Evolutionary conservation across 2,113 vertebrate species (phyloP).

Genomic region (Callaeas wilsoni): DNA sequence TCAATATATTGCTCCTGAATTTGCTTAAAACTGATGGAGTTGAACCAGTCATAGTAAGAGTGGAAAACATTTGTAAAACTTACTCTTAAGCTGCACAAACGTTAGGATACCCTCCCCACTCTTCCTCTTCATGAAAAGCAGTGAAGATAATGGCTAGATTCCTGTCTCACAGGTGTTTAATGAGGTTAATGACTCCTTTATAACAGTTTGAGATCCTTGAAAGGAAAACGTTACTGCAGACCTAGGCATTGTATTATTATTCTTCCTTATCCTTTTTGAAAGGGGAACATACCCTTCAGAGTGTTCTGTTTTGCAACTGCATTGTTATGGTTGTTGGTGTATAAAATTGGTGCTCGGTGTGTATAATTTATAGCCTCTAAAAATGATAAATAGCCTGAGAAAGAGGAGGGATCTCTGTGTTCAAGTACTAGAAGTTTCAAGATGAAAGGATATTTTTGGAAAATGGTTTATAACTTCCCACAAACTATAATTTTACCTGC

Average conservation of each 20-base stretch:
- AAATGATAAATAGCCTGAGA: slow-evolving; percentile 68
- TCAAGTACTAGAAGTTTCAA: slow-evolving; percentile 60
- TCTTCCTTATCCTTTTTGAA: slow-evolving; percentile 13
- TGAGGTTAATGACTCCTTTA: not conserved
- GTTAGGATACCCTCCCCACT: not conserved
- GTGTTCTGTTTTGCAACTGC: slow-evolving; percentile 55
- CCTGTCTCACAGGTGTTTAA: slow-evolving; percentile 2
- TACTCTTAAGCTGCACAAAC: not conserved
- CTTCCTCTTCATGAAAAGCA: not conserved
- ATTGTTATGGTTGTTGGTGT: slow-evolving; percentile 72
- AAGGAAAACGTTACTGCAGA: not conserved
- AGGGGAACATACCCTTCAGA: slow-evolving; percentile 52
- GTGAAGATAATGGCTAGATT: not conserved
- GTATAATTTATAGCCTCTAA: slow-evolving; percentile 73
- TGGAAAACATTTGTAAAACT: not conserved
- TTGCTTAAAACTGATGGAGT: slow-evolving; percentile 1
- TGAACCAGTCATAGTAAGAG: not conserved
- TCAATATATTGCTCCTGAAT: slow-evolving; percentile 1
- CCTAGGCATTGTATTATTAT: not conserved
- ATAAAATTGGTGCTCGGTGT: slow-evolving; percentile 69
- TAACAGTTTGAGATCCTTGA: not conserved
- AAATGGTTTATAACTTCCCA: slow-evolving; percentile 62
- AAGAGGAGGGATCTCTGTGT: slow-evolving; percentile 63
- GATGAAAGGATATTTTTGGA: slow-evolving; percentile 59
- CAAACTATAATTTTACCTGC: slow-evolving; percentile 58